Conservation (phyloP, 2,888 invertebrate species). For the Dioctria rufipes region DNA sequence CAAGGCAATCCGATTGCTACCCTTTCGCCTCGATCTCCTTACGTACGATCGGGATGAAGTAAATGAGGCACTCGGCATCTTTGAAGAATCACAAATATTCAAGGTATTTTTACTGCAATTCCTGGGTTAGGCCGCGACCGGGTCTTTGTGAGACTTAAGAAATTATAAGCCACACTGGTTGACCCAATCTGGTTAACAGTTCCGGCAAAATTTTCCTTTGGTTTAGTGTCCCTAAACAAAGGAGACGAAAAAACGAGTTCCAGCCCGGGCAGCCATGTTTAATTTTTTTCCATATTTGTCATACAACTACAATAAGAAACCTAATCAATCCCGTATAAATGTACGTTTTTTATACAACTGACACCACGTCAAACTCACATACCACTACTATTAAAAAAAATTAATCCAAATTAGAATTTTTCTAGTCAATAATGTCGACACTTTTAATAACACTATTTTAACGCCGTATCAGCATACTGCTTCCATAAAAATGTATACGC, state of each 20-base stretch:
- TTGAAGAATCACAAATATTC: constrained; percentile 65
- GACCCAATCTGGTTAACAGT: constrained; percentile 40
- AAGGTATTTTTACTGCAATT: constrained; percentile 13
- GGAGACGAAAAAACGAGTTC: constrained; percentile 76
- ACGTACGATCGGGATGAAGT: constrained; percentile 93
- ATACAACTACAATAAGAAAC: constrained; percentile 28
- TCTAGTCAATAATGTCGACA: constrained; percentile 18
- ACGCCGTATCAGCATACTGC: neutral
- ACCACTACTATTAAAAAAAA: constrained; percentile 12
- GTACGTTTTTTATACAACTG: constrained; percentile 26
- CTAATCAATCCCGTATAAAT: constrained; percentile 33
- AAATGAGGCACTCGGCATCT: constrained; percentile 96
- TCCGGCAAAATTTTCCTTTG: constrained; percentile 11
- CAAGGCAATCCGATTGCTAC: constrained; percentile 82
- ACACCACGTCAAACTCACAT: constrained; percentile 17
- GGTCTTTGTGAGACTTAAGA: constrained; percentile 38
- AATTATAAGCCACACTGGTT: constrained; percentile 17
- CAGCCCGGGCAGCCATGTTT: constrained; percentile 89
- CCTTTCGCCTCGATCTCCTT: constrained; percentile 92
- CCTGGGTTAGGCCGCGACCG: constrained; percentile 12
- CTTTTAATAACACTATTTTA: neutral
- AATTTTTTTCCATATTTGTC: constrained; percentile 69
- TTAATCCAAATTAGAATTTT: constrained; percentile 33
- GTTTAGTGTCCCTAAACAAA: constrained; percentile 76
- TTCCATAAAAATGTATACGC: neutral